Conservation (phyloP, 2,888 invertebrate species). For the Euzophera pinguis region DNA sequence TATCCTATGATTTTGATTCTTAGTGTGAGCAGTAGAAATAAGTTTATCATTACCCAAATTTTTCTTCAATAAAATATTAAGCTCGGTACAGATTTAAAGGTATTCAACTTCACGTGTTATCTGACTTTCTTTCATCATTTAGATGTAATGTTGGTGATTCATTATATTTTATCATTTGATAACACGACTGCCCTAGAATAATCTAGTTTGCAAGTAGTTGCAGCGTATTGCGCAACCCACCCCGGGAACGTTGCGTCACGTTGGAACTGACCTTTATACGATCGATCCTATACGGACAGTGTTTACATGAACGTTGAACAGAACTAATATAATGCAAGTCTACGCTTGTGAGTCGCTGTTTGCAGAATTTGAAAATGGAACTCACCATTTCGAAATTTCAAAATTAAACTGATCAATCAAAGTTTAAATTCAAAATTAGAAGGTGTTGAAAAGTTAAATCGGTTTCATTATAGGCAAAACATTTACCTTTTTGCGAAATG, state of each 20-base stretch:
- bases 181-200: constrained; percentile 1
- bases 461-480: no score
- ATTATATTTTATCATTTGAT: neutral
- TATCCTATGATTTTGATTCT: no score
- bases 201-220: constrained; percentile 26
- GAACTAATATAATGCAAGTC: constrained; percentile 5
- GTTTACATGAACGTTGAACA: constrained; percentile 1
- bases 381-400: neutral
- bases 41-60: no score
- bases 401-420: neutral
- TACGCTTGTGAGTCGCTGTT: neutral
- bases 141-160: neutral
- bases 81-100: no score
- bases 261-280: constrained; percentile 64
- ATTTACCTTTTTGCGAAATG: neutral
- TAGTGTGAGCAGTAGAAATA: no score
- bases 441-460: no score
- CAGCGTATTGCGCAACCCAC: constrained; percentile 63
- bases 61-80: no score
- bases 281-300: constrained; percentile 55
- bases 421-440: neutral
- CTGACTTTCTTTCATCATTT: neutral
- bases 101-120: neutral
- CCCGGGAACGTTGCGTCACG: constrained; percentile 65
- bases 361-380: constrained; percentile 3